These are phyloP conservation scores for Onthophagus sagittarius DNA, from an alignment of 2,888 invertebrate species.

Conservation along the genomic window DNA sequence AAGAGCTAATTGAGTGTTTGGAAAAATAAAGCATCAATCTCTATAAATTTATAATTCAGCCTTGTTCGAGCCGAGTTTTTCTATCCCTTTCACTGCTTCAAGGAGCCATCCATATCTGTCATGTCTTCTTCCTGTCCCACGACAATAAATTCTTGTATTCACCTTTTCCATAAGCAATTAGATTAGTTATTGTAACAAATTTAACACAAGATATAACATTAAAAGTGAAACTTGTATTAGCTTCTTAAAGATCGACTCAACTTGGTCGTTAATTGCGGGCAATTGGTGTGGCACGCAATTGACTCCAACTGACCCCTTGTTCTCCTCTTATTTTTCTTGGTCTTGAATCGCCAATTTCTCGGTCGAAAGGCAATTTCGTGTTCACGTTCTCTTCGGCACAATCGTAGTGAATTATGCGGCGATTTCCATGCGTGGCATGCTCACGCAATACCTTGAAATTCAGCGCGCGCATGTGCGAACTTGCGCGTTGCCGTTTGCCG, in stretches of 20 bases:
- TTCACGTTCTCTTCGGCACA: background rate
- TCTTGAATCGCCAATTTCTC: background rate
- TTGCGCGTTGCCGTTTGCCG: background rate
- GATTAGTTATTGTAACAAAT: background rate
- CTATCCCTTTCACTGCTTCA: background rate
- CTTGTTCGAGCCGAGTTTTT: background rate
- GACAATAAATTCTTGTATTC: background rate
- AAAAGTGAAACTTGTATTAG: background rate
- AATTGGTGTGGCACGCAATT: background rate
- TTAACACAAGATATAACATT: background rate
- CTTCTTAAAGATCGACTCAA: background rate
- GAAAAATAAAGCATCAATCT: background rate
- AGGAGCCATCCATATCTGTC: background rate
- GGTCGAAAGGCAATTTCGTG: background rate
- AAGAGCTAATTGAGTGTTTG: background rate
- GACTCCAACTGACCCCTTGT: background rate
- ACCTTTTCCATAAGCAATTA: background rate
- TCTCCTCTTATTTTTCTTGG: background rate
- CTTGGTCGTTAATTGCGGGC: background rate
- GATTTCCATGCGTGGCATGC: background rate
- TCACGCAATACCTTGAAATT: background rate
- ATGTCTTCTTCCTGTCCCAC: background rate
- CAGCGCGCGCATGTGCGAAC: conserved; percentile 5
- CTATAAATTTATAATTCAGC: background rate
- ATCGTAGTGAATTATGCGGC: background rate